A percentile compares a stretch with the other conserved stretches of the same genome.
Conservation (phyloP, 2,113 vertebrate species). For the Osmerus mordax region DNA sequence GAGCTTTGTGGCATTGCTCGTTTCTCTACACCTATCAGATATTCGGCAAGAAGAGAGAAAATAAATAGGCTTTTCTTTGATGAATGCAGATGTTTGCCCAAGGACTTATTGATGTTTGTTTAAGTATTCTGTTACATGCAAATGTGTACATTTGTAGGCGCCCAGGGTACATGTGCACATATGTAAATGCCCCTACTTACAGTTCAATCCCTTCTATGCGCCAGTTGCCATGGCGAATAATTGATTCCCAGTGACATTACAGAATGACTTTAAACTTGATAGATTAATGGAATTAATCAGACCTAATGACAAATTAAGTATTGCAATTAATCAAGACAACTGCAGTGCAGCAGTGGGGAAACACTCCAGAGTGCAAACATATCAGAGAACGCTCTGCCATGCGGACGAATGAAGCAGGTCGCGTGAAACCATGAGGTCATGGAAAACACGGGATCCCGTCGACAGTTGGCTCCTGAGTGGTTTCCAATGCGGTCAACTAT, state of each 20-base stretch:
- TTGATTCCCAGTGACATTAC: constrained; percentile 58
- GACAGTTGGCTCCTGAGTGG: too few relatives aligned
- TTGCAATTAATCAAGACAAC: constrained; percentile 71
- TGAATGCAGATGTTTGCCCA: neutral
- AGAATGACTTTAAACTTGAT: constrained; percentile 59
- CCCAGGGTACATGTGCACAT: neutral
- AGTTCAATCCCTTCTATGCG: constrained; percentile 33
- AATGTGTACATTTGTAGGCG: constrained; percentile 12
- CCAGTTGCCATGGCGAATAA: constrained; percentile 64
- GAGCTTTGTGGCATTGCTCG: neutral
- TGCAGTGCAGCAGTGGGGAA: constrained; percentile 37
- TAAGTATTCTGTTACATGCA: neutral
- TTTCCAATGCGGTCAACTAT: too few relatives aligned
- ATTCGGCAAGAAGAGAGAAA: neutral
- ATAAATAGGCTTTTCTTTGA: neutral
- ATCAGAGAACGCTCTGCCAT: constrained; percentile 25
- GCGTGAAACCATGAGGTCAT: neutral
- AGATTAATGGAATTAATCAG: constrained; percentile 73
- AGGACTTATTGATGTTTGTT: neutral
- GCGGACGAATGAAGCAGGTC: neutral
- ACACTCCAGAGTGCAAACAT: constrained; percentile 24
- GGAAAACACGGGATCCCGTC: too few relatives aligned
- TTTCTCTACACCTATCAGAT: neutral
- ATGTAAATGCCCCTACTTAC: constrained; percentile 14
- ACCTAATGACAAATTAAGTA: constrained; percentile 75